A percentile compares a stretch with the other conserved stretches of the same genome.
phyloP scores from a whole-genome alignment of 2,113 vertebrate species.

The Gallinago paraguaiae region DNA sequence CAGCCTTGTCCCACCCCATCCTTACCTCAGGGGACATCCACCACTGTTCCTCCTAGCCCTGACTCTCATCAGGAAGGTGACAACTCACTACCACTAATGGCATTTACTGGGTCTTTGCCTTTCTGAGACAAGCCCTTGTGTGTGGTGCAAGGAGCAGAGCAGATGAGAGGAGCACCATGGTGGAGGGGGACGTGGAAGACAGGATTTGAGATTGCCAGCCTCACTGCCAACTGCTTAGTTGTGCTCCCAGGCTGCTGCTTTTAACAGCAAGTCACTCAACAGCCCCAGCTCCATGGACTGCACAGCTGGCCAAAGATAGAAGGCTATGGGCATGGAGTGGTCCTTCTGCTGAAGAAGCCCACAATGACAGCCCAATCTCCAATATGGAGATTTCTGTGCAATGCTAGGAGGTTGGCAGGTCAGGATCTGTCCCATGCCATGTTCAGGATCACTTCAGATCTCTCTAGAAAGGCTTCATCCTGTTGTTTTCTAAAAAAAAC shows the following conservation, averaged over 20 bases:
- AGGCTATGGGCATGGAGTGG: accelerated
- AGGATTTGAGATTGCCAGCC: neutral
- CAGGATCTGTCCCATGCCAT: neutral
- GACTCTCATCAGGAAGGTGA: neutral
- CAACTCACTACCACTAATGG: neutral
- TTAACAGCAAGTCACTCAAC: neutral
- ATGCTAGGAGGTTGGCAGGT: neutral
- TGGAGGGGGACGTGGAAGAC: neutral
- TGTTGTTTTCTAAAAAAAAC: neutral
- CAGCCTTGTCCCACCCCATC: neutral
- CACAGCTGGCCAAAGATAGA: neutral
- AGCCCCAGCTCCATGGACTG: neutral
- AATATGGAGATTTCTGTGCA: neutral
- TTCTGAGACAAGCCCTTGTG: neutral
- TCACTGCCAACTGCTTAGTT: neutral
- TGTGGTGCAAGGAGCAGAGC: neutral
- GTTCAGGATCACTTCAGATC: neutral
- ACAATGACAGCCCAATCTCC: neutral
- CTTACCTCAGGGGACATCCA: conserved; percentile 29
- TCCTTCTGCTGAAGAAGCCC: neutral
- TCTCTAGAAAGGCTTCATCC: neutral
- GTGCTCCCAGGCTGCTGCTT: neutral
- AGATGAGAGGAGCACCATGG: neutral
- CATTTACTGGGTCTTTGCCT: neutral
- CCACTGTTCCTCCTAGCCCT: neutral